These are phyloP conservation scores for Dasypogon diadema DNA, from an alignment of 2,888 invertebrate genomes.

Conservation along the genomic window DNA sequence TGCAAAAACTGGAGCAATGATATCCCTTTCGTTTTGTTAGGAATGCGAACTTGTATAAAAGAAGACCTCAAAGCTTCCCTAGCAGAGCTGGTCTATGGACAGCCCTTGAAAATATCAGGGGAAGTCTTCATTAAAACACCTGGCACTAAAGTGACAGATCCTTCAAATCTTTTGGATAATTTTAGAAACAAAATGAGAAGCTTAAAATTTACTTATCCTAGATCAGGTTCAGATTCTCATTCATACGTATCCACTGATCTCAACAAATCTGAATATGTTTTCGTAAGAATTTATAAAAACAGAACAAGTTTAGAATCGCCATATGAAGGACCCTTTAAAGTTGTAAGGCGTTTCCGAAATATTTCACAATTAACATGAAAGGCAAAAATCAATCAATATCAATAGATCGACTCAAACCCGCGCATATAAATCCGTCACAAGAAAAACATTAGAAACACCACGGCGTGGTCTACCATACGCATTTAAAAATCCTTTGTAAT, in stretches of 20 bases:
- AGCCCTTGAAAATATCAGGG: not conserved
- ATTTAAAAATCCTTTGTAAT: too few relatives aligned
- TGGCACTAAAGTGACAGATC: not conserved
- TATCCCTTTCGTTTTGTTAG: not conserved
- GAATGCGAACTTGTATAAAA: not conserved
- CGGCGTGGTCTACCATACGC: too few relatives aligned
- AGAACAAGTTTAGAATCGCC: constrained; percentile 30
- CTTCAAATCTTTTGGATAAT: not conserved
- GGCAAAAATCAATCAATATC: constrained; percentile 27
- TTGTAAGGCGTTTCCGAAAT: constrained; percentile 40
- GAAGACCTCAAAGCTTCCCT: not conserved
- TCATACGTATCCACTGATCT: not conserved
- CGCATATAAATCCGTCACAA: too few relatives aligned
- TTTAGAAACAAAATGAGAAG: not conserved
- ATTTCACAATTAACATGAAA: constrained; percentile 22
- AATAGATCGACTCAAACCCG: not conserved
- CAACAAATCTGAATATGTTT: constrained; percentile 21
- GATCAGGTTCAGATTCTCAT: not conserved
- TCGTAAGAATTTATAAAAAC: constrained; percentile 44
- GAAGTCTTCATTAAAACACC: not conserved
- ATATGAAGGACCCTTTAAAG: constrained; percentile 51
- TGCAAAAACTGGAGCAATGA: not conserved
- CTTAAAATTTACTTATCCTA: not conserved
- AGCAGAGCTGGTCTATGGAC: not conserved
- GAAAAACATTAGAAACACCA: too few relatives aligned